Evolutionary conservation across 2,113 vertebrate species (phyloP).

Genomic region (Nesoenas mayeri): DNA sequence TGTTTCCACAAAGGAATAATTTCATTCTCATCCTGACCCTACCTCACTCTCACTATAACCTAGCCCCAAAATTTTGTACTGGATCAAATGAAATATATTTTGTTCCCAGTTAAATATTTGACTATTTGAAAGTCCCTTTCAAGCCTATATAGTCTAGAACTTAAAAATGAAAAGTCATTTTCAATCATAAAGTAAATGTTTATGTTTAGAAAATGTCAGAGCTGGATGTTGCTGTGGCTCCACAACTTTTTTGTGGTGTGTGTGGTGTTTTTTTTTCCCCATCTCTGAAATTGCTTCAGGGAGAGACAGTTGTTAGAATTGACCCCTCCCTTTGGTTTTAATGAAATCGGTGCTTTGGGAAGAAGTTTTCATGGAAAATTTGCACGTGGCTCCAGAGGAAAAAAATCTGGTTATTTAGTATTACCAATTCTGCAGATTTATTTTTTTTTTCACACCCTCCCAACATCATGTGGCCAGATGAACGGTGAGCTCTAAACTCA

Average conservation of each 20-base stretch:
- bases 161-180: constrained; percentile 23
- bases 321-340: background rate
- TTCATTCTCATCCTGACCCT: background rate
- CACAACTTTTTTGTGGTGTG: background rate
- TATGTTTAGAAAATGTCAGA: constrained; percentile 30
- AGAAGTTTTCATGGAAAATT: background rate
- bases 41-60: background rate
- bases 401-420: background rate
- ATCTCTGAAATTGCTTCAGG: background rate
- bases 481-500: background rate
- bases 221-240: background rate
- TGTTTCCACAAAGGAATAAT: background rate
- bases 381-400: background rate
- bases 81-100: background rate
- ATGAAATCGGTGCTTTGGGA: background rate
- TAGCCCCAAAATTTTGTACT: background rate
- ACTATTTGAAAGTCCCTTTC: background rate
- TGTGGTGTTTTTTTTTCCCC: no score
- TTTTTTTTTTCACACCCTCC: background rate
- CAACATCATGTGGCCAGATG: background rate
- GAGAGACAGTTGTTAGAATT: background rate
- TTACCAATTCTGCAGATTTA: background rate
- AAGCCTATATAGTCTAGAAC: constrained; percentile 9
- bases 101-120: constrained; percentile 3
- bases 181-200: constrained; percentile 34